phyloP scores from a whole-genome alignment of 2,888 invertebrate species.

The Drosophila pegasa region DNA sequence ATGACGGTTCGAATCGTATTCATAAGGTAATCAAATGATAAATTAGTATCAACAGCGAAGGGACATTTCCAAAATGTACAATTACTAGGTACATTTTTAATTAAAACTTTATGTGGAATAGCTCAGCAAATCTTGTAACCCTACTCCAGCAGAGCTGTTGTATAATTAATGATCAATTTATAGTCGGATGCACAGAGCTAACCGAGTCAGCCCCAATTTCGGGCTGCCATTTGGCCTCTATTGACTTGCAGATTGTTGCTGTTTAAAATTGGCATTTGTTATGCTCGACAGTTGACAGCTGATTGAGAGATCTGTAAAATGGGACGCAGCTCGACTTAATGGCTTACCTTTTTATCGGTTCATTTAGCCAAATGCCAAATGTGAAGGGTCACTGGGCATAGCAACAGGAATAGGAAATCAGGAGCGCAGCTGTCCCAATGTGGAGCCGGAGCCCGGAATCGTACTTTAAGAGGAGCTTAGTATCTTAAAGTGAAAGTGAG shows the following conservation, averaged over 20 bases:
- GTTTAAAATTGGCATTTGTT: constrained; percentile 56
- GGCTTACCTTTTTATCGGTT: constrained; percentile 63
- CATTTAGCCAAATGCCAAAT: constrained; percentile 55
- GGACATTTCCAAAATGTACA: background rate
- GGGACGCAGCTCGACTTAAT: constrained; percentile 40
- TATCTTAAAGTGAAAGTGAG: constrained; percentile 7
- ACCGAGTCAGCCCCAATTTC: background rate
- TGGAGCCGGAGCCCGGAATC: background rate
- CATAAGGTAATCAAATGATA: background rate
- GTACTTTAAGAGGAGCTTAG: constrained; percentile 10
- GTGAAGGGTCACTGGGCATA: constrained; percentile 47
- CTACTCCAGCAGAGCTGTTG: background rate
- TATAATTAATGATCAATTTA: constrained; percentile 31
- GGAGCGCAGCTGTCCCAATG: constrained; percentile 10
- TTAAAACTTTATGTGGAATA: constrained; percentile 5
- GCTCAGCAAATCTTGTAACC: constrained; percentile 3
- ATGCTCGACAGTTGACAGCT: constrained; percentile 63
- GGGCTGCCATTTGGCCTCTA: constrained; percentile 9
- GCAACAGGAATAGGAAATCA: constrained; percentile 1
- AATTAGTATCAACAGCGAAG: background rate
- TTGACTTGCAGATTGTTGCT: constrained; percentile 56
- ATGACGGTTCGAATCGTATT: no score
- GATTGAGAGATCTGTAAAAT: constrained; percentile 62
- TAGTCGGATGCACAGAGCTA: constrained; percentile 2
- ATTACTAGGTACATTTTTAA: background rate